Percentiles rank a stretch among this genome's conserved stretches.
Conservation (phyloP, 1,140 invertebrate species). For the Elymnias hypermnestra region DNA sequence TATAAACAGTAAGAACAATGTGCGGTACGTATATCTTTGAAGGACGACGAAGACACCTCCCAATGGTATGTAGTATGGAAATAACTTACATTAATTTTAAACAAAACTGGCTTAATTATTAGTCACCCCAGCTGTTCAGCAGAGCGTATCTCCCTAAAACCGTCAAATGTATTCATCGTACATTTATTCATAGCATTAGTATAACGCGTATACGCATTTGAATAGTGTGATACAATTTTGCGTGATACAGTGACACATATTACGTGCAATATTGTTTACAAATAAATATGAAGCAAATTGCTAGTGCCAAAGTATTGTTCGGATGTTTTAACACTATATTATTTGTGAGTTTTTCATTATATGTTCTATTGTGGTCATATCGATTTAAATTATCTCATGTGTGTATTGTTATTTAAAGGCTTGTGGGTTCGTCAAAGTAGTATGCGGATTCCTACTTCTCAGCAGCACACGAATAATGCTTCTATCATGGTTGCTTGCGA, state of each 20-base stretch:
- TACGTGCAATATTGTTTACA: slow-evolving; percentile 20
- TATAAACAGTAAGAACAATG: no score
- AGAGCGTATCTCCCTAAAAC: slow-evolving; percentile 75
- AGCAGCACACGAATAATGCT: slow-evolving; percentile 82
- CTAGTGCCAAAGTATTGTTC: slow-evolving; percentile 63
- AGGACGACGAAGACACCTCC: neutral
- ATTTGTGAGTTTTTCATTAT: slow-evolving; percentile 68
- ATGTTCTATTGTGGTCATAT: no score
- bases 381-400: neutral
- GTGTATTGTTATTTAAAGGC: slow-evolving; percentile 62
- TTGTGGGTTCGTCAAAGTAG: slow-evolving; percentile 82
- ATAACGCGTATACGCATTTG: slow-evolving; percentile 17
- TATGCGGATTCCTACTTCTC: slow-evolving; percentile 82
- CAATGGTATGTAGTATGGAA: slow-evolving; percentile 9
- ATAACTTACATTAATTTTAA: slow-evolving; percentile 66
- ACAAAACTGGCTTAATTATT: slow-evolving; percentile 71
- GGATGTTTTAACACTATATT: slow-evolving; percentile 70
- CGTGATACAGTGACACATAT: slow-evolving; percentile 23
- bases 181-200: slow-evolving; percentile 45
- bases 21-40: no score
- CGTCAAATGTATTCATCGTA: slow-evolving; percentile 64
- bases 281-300: slow-evolving; percentile 54
- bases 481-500: slow-evolving; percentile 80
- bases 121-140: slow-evolving; percentile 74
- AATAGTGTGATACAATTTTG: no score